Conservation (phyloP, 2,888 invertebrate species). For the Sycophila texana region DNA sequence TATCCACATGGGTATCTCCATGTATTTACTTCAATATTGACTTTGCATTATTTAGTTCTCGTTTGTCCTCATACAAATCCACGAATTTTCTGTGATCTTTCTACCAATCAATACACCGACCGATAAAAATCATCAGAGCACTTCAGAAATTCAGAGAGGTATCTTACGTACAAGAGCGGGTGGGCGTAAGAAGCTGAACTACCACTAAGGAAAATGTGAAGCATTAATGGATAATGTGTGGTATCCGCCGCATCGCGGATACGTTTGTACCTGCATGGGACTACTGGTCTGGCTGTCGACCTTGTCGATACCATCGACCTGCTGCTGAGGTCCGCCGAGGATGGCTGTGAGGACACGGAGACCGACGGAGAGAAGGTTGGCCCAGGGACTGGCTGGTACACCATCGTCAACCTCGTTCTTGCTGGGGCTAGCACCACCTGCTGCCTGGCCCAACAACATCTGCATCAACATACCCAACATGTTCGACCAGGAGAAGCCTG, state of each 20-base stretch:
- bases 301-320: slow-evolving; percentile 90
- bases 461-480: slow-evolving; percentile 92
- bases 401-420: slow-evolving; percentile 87
- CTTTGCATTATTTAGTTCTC: too few species aligned
- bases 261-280: slow-evolving; percentile 87
- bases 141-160: background rate
- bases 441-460: slow-evolving; percentile 87
- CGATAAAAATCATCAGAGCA: too few species aligned
- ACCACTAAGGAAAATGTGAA: background rate
- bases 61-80: too few species aligned
- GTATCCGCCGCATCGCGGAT: slow-evolving; percentile 17
- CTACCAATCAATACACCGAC: too few species aligned
- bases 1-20: too few species aligned
- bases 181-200: background rate
- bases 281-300: slow-evolving; percentile 89
- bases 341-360: slow-evolving; percentile 90
- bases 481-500: slow-evolving; percentile 92
- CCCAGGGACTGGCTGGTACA: slow-evolving; percentile 89
- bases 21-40: too few species aligned
- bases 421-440: slow-evolving; percentile 82
- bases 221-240: background rate
- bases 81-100: too few species aligned
- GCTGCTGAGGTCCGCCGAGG: slow-evolving; percentile 84
- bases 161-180: background rate
- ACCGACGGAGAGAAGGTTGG: slow-evolving; percentile 90